A percentile compares a stretch with the other conserved stretches of the same genome.
phyloP scores from a whole-genome alignment of 2,113 vertebrate genomes.

The Leiothrix lutea region DNA sequence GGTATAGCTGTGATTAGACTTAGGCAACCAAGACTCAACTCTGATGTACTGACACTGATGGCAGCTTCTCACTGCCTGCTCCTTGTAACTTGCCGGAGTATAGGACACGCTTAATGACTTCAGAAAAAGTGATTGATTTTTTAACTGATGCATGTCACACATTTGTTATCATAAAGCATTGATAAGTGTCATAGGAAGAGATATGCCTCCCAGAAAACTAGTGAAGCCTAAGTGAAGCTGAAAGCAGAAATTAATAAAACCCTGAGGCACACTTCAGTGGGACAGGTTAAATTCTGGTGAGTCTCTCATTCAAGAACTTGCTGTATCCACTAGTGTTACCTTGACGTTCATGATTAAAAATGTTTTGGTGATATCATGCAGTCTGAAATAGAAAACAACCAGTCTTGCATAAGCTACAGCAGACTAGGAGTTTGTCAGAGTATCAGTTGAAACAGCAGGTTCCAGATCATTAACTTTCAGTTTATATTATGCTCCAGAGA shows the following conservation, averaged over 20 bases:
- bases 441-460: conserved; percentile 16
- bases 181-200: background rate
- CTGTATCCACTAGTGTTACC: background rate
- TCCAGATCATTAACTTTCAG: conserved; percentile 37
- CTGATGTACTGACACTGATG: background rate
- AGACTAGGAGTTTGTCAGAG: conserved; percentile 15
- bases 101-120: background rate
- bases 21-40: background rate
- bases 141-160: background rate
- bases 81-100: background rate
- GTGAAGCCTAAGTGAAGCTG: background rate
- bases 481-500: background rate
- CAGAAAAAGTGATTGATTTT: background rate
- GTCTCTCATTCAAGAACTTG: background rate
- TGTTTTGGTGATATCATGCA: background rate
- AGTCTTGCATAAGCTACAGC: background rate
- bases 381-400: background rate
- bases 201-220: background rate
- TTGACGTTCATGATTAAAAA: background rate
- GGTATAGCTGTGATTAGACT: background rate
- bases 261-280: background rate
- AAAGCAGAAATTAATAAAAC: background rate
- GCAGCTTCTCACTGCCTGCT: background rate
- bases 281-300: background rate
- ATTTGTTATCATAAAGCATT: background rate